Conservation (phyloP, 2,888 invertebrate genomes). For the Agrotis puta region DNA sequence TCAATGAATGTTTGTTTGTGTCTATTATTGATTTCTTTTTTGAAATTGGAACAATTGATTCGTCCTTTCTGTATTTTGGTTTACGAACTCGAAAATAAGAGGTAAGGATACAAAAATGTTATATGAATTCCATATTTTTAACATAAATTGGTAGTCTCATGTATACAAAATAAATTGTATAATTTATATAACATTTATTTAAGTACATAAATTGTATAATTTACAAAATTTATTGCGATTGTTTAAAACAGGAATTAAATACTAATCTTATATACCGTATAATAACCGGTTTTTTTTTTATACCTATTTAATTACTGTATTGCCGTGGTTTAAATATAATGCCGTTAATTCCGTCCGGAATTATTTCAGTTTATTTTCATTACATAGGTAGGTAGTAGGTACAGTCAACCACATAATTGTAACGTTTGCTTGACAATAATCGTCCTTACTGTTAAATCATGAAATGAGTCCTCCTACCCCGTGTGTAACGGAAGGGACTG, state of each 20-base stretch:
- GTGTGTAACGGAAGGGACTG: no score
- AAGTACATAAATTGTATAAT: no score
- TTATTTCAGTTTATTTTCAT: neutral
- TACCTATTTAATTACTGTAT: no score
- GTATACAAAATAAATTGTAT: neutral
- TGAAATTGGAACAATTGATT: slow-evolving; percentile 16
- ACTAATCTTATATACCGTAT: no score
- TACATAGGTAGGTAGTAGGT: neutral
- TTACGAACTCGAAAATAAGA: neutral
- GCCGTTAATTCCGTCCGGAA: no score
- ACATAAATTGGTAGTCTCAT: neutral
- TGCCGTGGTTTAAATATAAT: no score
- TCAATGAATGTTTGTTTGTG: slow-evolving; percentile 53
- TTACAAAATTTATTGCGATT: no score
- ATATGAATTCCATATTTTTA: neutral
- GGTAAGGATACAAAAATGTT: slow-evolving; percentile 10
- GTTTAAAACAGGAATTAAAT: no score
- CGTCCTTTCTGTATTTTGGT: slow-evolving; percentile 6
- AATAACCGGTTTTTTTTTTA: no score
- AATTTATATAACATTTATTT: neutral
- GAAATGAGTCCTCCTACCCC: no score
- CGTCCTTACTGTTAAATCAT: neutral
- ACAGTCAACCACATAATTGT: neutral
- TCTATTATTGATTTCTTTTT: slow-evolving; percentile 60
- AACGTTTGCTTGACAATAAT: neutral